phyloP scores from a whole-genome alignment of 2,888 invertebrate genomes.

The Eustalomyia histrio region DNA sequence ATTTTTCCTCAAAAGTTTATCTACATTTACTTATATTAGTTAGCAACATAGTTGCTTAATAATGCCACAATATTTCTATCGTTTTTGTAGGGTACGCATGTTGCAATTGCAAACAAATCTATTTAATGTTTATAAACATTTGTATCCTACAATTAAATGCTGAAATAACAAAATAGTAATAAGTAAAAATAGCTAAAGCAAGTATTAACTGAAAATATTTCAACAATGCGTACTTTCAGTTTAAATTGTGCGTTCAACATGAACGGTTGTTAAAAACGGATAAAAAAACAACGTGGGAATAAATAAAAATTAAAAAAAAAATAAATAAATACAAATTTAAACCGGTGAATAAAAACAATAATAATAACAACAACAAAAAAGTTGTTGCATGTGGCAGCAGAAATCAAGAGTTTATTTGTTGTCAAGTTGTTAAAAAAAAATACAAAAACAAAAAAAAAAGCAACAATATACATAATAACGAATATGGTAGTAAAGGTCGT shows the following conservation, averaged over 20 bases:
- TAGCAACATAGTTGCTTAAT: not conserved
- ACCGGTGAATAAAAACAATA: conserved; percentile 47
- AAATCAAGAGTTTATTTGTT: conserved; percentile 53
- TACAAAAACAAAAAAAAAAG: conserved; percentile 55
- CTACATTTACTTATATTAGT: not conserved
- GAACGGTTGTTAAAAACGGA: conserved; percentile 71
- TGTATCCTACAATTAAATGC: not conserved
- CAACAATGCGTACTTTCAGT: conserved; percentile 71
- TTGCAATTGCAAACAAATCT: not conserved
- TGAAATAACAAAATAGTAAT: conserved; percentile 16
- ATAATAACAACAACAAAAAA: conserved; percentile 29
- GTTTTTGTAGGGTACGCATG: conserved; percentile 6
- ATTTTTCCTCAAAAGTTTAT: not conserved
- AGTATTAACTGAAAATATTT: conserved; percentile 57
- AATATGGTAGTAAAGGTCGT: conserved; percentile 77
- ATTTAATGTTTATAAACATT: conserved; percentile 18
- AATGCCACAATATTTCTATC: too few species aligned
- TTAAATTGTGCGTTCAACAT: conserved; percentile 76
- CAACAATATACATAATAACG: conserved; percentile 59
- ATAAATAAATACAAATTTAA: conserved; percentile 23
- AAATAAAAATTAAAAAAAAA: conserved; percentile 8
- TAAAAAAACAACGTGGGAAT: conserved; percentile 22
- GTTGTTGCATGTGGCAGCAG: conserved; percentile 60
- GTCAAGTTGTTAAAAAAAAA: conserved; percentile 63
- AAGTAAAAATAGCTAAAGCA: conserved; percentile 26